Base-by-base conservation (phyloP, 2,113 vertebrate genomes). In the Corythoichthys haematopterus region DNA sequence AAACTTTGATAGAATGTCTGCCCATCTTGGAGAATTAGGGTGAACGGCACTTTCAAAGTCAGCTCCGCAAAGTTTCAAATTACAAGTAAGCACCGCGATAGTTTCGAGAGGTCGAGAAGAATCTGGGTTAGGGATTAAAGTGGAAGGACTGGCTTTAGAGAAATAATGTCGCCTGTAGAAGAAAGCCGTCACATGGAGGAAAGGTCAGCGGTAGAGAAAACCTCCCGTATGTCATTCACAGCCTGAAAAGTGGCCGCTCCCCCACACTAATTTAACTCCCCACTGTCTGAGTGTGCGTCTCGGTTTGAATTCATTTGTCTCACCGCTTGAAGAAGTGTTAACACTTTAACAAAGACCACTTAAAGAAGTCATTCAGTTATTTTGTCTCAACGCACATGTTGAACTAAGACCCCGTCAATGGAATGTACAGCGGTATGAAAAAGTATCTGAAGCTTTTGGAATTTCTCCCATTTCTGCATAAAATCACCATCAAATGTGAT, bases 141-240 rank as follows among this genome's bases (percentile, higher is more conserved):
- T 56, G 20, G 57, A 70, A 20, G 43, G 55, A 55, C 35, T 16
- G 55, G 60, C 12, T 6, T 16, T 40, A 15, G 38, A 38, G 52
- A 35, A 73, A 63, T 59, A 74, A 75, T 71, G 48, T 63, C 33
- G 45, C 66, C 40, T 15, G 20, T 43, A 40, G 48, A 16, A 28
- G 37, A 51, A 70, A 68, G 48, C 36, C 14, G 6, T 72, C 57
- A 33, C 61, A 47, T 45, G 63, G 16, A 15, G 71, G 64, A 65
- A 74, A 50, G 52, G 52, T 57, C 36, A 38, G 52, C 43, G 47
- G 64, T 12, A 43, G 40, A 43, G 65, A 12, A 62, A 75, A 35
- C 37, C 35, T 36, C 61, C 72, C 77, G 57, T 70, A 63, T 71
- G 66, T 16, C 71, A 69, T 66, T 61, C 12, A 47, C 12, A 2